Evolutionary conservation across 2,113 vertebrate species (phyloP).

Genomic region (Oryzias celebensis): DNA sequence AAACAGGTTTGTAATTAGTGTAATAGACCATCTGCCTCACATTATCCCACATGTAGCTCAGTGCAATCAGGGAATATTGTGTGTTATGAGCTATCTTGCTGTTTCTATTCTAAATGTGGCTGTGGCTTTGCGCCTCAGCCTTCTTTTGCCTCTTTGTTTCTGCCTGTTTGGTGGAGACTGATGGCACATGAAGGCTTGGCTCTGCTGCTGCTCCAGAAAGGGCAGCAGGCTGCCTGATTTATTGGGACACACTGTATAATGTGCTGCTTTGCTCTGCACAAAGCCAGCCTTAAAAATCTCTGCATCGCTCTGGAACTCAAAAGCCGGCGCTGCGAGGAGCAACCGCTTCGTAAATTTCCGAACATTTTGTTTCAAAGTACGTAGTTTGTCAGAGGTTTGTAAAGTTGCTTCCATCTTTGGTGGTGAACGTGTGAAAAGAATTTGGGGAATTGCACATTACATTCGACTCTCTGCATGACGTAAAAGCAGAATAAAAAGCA

Average conservation of each 20-base stretch:
- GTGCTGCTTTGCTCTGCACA: constrained; percentile 30
- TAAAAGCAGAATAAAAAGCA: not conserved
- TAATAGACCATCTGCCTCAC: constrained; percentile 59
- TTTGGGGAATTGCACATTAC: not conserved
- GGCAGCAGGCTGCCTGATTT: constrained; percentile 49
- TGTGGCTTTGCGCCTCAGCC: constrained; percentile 16
- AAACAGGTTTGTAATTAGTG: constrained; percentile 65
- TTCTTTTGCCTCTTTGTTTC: constrained; percentile 13
- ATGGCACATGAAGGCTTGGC: constrained; percentile 43
- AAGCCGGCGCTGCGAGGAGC: not conserved
- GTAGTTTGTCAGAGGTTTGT: not conserved
- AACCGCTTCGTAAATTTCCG: constrained; percentile 2
- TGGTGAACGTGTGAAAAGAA: not conserved
- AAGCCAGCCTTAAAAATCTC: constrained; percentile 34
- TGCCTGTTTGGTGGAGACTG: constrained; percentile 27
- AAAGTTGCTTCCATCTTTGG: not conserved
- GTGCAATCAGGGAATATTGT: constrained; percentile 41
- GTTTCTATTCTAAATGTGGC: constrained; percentile 23
- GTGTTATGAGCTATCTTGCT: constrained; percentile 19
- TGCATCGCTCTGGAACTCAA: constrained; percentile 11
- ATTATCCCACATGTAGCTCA: constrained; percentile 43
- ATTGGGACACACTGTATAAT: constrained; percentile 39
- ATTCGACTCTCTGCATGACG: not conserved
- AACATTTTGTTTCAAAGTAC: not conserved
- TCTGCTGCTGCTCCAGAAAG: constrained; percentile 40